These are phyloP conservation scores for Dendrocopos noguchii DNA, from an alignment of 2,113 vertebrate species.

Conservation along the genomic window DNA sequence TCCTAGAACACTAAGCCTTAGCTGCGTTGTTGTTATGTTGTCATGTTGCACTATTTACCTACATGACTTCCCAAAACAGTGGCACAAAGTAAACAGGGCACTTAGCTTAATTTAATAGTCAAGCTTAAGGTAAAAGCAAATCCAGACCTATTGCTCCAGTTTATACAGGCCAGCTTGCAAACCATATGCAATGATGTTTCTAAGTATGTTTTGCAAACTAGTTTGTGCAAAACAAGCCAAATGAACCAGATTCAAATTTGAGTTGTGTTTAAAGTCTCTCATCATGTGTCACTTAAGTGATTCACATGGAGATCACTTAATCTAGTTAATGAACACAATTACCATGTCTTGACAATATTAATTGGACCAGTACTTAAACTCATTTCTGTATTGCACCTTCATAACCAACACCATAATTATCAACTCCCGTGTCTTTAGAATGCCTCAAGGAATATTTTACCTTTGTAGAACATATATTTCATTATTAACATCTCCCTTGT, in stretches of 20 bases:
- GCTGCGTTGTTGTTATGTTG: not conserved
- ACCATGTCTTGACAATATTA: conserved; percentile 43
- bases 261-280: conserved; percentile 2
- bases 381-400: conserved; percentile 23
- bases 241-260: not conserved
- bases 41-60: not conserved
- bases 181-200: not conserved
- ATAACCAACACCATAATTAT: conserved; percentile 11
- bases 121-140: conserved; percentile 16
- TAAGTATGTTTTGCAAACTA: not conserved
- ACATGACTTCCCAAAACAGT: not conserved
- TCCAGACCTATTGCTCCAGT: not conserved
- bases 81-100: not conserved
- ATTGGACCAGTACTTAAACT: not conserved
- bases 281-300: conserved; percentile 12
- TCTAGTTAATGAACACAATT: conserved; percentile 32
- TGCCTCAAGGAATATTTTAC: not conserved
- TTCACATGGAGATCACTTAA: conserved; percentile 15
- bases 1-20: not conserved
- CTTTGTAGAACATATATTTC: not conserved
- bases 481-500: not conserved
- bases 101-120: not conserved
- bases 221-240: conserved; percentile 9
- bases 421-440: not conserved
- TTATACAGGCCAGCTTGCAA: not conserved